phyloP scores from a whole-genome alignment of 2,888 invertebrate genomes.

The Cataglyphis albicans region DNA sequence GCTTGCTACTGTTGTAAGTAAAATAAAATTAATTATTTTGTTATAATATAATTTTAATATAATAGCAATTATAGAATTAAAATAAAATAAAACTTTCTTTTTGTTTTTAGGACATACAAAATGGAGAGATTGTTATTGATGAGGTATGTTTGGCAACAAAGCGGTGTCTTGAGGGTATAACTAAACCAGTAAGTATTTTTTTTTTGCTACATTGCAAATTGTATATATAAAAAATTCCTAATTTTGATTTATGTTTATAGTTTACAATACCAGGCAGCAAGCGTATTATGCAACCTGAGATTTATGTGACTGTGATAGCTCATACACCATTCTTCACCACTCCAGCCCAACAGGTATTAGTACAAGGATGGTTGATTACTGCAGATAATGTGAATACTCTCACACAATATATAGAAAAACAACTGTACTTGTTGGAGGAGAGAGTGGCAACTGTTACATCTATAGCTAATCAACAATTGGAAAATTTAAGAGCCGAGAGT shows the following conservation, averaged over 20 bases:
- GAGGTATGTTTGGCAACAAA: conserved; percentile 88
- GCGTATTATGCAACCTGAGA: conserved; percentile 89
- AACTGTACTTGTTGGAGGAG: conserved; percentile 88
- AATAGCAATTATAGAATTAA: neutral
- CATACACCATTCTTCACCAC: conserved; percentile 92
- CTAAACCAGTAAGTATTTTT: conserved; percentile 87
- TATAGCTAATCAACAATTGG: conserved; percentile 87
- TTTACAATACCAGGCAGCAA: conserved; percentile 90
- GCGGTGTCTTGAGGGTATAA: conserved; percentile 87
- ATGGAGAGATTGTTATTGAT: conserved; percentile 89
- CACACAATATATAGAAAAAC: conserved; percentile 87
- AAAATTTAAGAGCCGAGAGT: conserved; percentile 87
- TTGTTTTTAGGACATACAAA: conserved; percentile 87
- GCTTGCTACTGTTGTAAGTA: conserved; percentile 89
- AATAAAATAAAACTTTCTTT: conserved; percentile 14
- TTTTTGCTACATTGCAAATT: neutral
- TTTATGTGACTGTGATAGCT: conserved; percentile 92
- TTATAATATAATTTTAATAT: neutral
- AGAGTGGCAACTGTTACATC: conserved; percentile 88
- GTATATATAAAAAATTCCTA: neutral
- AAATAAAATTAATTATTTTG: conserved; percentile 7
- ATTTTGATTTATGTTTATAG: conserved; percentile 82
- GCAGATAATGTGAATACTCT: conserved; percentile 88
- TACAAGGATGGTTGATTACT: conserved; percentile 90
- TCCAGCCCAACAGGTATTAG: conserved; percentile 91